Evolutionary conservation across 2,888 invertebrate species (phyloP), one percentile per base, ranked within the genome.

Genomic region (Antitype chi): DNA sequence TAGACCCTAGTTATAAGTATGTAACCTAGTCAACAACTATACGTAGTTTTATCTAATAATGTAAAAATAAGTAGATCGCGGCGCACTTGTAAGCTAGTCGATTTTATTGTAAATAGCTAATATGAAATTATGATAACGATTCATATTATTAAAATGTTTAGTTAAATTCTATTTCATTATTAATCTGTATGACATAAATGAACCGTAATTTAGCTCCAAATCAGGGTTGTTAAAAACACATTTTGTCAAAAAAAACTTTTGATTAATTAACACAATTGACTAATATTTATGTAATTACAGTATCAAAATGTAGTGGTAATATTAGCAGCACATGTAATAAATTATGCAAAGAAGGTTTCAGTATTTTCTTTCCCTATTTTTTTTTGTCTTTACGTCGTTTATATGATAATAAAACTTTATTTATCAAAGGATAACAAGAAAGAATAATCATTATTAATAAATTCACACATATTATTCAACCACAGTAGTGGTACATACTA

Each of bases 281-380:
- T 70, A 23, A 63, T 73, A 67, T 57, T 49, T 57, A 59, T 72
- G 69, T 80, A 76, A 70, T 80, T 63, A 76, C n/a, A 81, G 71
- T 81, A 85, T 78, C 60, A 76, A 87, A 64, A n/a, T 80, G 76
- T 87, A 87, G 86, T 75, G 32, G 23, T 82, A 85, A 57, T 72
- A 71, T 69, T 81, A 88, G 83, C 70, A 70, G 87, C 85, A 88
- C 83, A 73, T 75, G 57, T 76, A 88, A 84, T 78, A 86, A 84
- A 83, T 20, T 25, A 81, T 66, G n/a, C 52, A 55, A 74, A 60
- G 59, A 60, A 15, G 1, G 17, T 71, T 69, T 49, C 0, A 15
- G 13, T 25, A 20, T 60, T 72, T 70, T 23, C 8, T 17, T 81
- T 69, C 7, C 49, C 32, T 8, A 20, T 57, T 25, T 8, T 5